Evolutionary conservation across 2,797 vertebrate genomes (phyloP), one percentile per base, ranked within the genome.

Genomic region (Amblyopsis hoosieri): DNA sequence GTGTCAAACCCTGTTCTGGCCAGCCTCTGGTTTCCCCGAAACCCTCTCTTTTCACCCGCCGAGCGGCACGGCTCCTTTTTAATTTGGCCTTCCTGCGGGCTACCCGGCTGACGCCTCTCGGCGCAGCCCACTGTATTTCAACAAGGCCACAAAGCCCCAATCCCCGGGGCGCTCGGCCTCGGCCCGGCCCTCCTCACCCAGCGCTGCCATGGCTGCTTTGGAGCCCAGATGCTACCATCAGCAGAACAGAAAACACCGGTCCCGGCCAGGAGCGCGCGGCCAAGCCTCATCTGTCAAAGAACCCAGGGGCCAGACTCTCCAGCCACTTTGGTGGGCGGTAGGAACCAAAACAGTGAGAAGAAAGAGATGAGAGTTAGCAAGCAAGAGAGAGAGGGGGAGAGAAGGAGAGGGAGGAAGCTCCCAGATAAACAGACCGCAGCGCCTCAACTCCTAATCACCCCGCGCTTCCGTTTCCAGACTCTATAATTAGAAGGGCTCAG

Each of bases 401-500:
- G 93, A 90, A 91, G 64, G 71, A 65, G 79, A 92, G 93, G 88
- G 82, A 94, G 94, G 94, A 95, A 95, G 95, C 95, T 96, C 95
- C 94, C 93, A 94, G 95, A 97, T 98, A 99, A 99, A 99, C 96
- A 99, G 87, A 94, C 95, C 94, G 86, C 96, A 97, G 94, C 82
- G 93, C 94, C 97, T 95, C 91, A 93, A 95, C 95, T 98, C 94
- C 96, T 96, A 94, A 96, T 96, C 96, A 93, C 94, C 93, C 91
- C 64, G 74, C 84, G 91, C 94, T 98, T 99, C 97, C 96, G 94
- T 96, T 99, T 98, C 94, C 95, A 96, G 93, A 92, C 93, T 94
- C 96, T 97, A 98, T 99, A 99, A 99, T 99, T 99, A 99, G 96
- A 95, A 95, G 94, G 91, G 93, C 93, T 94, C 87, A 70, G 75